Evolutionary conservation across 2,888 invertebrate genomes (phyloP), one percentile per base, ranked within the genome.

Genomic region (Philhelius pedissequus): DNA sequence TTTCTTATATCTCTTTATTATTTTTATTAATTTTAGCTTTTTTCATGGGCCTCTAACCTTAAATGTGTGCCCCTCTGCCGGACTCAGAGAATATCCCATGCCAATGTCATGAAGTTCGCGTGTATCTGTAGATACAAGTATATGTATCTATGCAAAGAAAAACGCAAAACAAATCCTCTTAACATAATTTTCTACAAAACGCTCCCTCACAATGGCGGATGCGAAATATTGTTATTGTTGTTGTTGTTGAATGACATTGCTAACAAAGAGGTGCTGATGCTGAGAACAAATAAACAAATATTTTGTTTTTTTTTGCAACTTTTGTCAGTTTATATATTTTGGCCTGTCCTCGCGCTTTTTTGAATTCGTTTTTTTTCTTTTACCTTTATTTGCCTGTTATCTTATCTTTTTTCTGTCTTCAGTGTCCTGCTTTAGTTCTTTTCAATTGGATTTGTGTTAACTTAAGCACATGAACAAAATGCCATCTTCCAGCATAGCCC

Each of bases 241-340:
- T 22, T 60, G 11, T 22, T 58, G 50, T 75, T 76, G 76, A 84
- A 74, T 79, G 79, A 76, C 79, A 71, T 43, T 52, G 45, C 79
- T 74, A 75, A 79, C 84, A 75, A 62, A 74, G 80, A 80, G 80
- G 80, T 80, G 84, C 71, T 75, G 68, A 84, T 80, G 84, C 71
- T 75, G 68, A 84, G 50, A 71, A 74, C 54, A 79, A 76, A 74
- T 68, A 79, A 75, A 68, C 70, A 84, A 54, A 40, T 32, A 66
- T 79, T 45, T 71, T 43, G 32, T 1, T 45, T 11, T 43, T 22
- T 66, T 9, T 43, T 38, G 50, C 0, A 32, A 15, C 20, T 20
- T 56, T 58, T 32, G 11, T 27, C 15, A 25, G 54, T 40, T 43
- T 35, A 22, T 52, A 9, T 60, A 15, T 45, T 76, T 82, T 66